Conservation (phyloP, 2,888 invertebrate species). For the Drosophila falleni region DNA sequence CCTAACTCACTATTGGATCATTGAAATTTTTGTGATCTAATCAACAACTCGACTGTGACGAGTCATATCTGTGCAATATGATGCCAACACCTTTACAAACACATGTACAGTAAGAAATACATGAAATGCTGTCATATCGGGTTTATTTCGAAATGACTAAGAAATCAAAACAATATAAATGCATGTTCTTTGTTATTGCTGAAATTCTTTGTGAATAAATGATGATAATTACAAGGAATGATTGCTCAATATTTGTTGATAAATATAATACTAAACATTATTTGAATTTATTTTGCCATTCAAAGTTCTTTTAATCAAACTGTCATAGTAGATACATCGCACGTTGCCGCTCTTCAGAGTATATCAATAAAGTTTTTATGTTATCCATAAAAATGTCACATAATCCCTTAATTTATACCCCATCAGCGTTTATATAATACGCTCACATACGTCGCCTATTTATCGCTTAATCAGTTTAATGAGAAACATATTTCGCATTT, state of each 20-base stretch:
- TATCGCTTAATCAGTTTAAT: conserved; percentile 69
- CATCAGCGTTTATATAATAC: conserved; percentile 43
- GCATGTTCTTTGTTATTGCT: not conserved
- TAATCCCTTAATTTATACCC: conserved; percentile 54
- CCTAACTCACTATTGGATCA: conserved; percentile 21
- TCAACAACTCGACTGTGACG: conserved; percentile 26
- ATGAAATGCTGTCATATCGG: conserved; percentile 19
- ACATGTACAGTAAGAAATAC: conserved; percentile 1
- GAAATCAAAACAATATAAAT: conserved; percentile 1
- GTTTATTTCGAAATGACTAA: conserved; percentile 13
- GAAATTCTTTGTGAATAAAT: not conserved
- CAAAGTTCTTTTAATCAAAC: conserved; percentile 3
- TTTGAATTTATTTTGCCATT: not conserved
- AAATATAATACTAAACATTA: conserved; percentile 1
- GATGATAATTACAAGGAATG: conserved; percentile 3
- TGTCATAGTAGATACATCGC: not conserved
- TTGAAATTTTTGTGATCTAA: conserved; percentile 35
- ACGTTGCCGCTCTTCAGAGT: conserved; percentile 8
- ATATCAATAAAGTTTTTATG: conserved; percentile 64
- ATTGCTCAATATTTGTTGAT: conserved; percentile 12
- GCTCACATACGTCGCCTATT: conserved; percentile 43
- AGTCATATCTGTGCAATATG: conserved; percentile 29
- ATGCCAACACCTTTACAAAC: conserved; percentile 28
- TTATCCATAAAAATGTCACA: conserved; percentile 64
- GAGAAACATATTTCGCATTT: conserved; percentile 51